These are phyloP conservation scores for Drosophila oshimai DNA, from an alignment of 1,140 invertebrate species.

Conservation along the genomic window DNA sequence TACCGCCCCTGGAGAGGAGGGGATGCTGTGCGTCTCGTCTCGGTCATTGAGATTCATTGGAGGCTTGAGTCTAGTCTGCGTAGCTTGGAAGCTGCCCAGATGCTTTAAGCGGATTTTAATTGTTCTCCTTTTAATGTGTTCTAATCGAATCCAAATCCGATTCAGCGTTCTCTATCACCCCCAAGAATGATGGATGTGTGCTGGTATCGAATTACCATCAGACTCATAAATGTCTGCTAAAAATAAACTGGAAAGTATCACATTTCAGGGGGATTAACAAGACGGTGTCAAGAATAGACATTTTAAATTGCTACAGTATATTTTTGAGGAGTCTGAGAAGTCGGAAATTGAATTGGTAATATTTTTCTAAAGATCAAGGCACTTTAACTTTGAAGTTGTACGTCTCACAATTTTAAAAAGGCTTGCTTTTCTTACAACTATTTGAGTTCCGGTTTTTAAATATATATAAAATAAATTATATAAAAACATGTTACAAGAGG, in stretches of 20 bases:
- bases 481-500: too few species aligned
- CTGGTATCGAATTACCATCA: slow-evolving; percentile 36
- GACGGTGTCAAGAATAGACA: slow-evolving; percentile 28
- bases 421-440: too few species aligned
- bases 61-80: slow-evolving; percentile 27
- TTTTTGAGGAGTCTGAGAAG: neutral
- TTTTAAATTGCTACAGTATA: slow-evolving; percentile 7
- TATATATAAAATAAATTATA: too few species aligned
- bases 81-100: slow-evolving; percentile 60
- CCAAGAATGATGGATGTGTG: slow-evolving; percentile 12
- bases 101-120: slow-evolving; percentile 70
- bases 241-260: slow-evolving; percentile 35
- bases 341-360: slow-evolving; percentile 17
- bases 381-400: too few species aligned
- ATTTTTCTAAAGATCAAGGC: neutral
- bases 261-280: slow-evolving; percentile 16
- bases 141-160: slow-evolving; percentile 57
- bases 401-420: too few species aligned
- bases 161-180: slow-evolving; percentile 12
- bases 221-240: slow-evolving; percentile 15
- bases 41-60: slow-evolving; percentile 38
- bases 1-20: slow-evolving; percentile 9
- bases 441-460: too few species aligned
- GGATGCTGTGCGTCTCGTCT: too few species aligned
- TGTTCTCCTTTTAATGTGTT: slow-evolving; percentile 56